These are phyloP conservation scores for Ceratitis capitata DNA, from an alignment of 1,140 invertebrate genomes.

Conservation along the genomic window DNA sequence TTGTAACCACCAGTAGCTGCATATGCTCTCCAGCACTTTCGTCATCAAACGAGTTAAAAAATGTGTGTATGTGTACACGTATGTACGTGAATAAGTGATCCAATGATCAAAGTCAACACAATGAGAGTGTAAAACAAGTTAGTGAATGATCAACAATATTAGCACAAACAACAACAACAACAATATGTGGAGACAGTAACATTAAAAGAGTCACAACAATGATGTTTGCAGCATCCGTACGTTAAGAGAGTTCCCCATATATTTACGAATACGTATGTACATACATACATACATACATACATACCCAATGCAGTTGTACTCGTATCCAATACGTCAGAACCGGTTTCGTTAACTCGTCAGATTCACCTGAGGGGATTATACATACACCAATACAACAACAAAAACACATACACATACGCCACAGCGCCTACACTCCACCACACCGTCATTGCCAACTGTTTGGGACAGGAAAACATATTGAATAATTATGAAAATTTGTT, in stretches of 20 bases:
- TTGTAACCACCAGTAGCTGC: neutral
- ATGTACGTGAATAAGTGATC: neutral
- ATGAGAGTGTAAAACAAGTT: constrained; percentile 5
- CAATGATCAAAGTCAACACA: constrained; percentile 20
- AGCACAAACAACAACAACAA: neutral
- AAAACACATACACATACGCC: too few relatives aligned
- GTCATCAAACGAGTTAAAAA: constrained; percentile 20
- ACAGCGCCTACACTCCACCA: neutral
- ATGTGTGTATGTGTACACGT: neutral
- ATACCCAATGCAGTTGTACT: neutral
- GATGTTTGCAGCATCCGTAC: constrained; percentile 2
- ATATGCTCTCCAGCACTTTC: neutral
- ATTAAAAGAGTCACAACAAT: constrained; percentile 19
- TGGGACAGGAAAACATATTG: constrained; percentile 7
- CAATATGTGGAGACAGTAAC: neutral
- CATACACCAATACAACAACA: too few relatives aligned
- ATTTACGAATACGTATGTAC: neutral
- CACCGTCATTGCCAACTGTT: neutral
- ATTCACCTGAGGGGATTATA: constrained; percentile 27
- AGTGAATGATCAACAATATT: constrained; percentile 15
- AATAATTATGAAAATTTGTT: constrained; percentile 6
- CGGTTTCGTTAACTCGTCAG: neutral
- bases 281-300: neutral
- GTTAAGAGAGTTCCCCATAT: neutral
- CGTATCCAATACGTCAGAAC: neutral